Evolutionary conservation across 2,888 invertebrate genomes (phyloP), one percentile per base, ranked within the genome.

Genomic region (Acanthosoma haemorrhoidale): DNA sequence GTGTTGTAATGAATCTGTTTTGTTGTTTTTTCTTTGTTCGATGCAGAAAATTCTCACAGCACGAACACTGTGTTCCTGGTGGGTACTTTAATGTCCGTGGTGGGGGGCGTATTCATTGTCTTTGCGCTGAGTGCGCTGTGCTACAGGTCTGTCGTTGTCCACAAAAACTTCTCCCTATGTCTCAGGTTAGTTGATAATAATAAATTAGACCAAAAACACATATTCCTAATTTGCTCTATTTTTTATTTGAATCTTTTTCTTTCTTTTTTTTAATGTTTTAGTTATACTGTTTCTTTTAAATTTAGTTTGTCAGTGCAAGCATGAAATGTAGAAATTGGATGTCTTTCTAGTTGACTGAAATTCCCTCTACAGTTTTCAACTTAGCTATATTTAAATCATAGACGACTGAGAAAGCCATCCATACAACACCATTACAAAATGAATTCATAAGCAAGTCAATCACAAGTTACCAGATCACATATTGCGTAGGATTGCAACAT

Each of bases 61-160:
- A 94, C 93, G 85, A 94, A 94, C 88, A 94, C 94, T 86, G 92
- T 93, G 85, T 92, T 92, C 89, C 90, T 95, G 88, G 95, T 95
- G 85, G 92, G 90, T 87, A 92, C 93, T 86, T 92, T 95, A 88
- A 94, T 95, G 90, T 94, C 94, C 87, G 94, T 94, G 88, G 94
- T 95, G 89, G 95, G 94, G 89, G 94, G 94, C 88, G 95, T 95
- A 88, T 95, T 95, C 90, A 89, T 95, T 87, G 89, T 94, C 87
- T 95, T 95, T 90, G 94, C 95, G 87, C 90, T 94, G 88, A 91
- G 95, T 91, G 95, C 95, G 87, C 91, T 95, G 88, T 95, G 95
- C 92, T 95, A 95, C 92, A 93, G 94, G 93, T 94, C 93, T 92
- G 93, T 93, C 88, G 93, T 93, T 91, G 93, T 94, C 89, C 92